Base-by-base conservation (phyloP, 2,888 invertebrate species). In the Acronicta psi region DNA sequence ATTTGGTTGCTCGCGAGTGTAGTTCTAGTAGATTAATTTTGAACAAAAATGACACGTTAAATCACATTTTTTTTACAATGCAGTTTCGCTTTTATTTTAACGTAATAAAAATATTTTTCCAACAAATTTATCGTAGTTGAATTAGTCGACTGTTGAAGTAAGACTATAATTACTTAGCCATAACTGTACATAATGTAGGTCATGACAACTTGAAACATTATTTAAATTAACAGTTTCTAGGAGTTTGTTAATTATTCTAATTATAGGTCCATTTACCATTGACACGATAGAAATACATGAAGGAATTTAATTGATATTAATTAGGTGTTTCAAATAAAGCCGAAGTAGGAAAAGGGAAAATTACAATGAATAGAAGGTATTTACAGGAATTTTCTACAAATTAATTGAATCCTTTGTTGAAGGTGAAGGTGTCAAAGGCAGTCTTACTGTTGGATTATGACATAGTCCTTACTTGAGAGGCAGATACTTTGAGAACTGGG, bases 171-270 rank as follows among this genome's bases (percentile, higher is more conserved):
- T 67, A 68, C 53, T 11, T 7, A 44, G 29, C 50, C 37, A 38
- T 54, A 64, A 54, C 51, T 46, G 47, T 9, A 51, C 59, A 46
- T 59, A 55, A 65, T 65, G 31, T 65, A 38, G 59, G 67, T 59
- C 51, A 70, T 23, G 45, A 42, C 47, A 67, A 40, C 65, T 70
- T 42, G 50, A 54, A 68, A 59, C 47, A 51, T 64, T 70, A 64
- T 70, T 70, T 44, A 70, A 59, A 54, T 65, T 65, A 59, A 68
- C 59, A 54, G 41, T 70, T 70, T 44, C 43, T 49, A 38, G 47
- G 41, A 69, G 25, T 63, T 44, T 45, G 41, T 51, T 65, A 50
- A 59, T 70, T 70, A 58, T 58, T 34, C 9, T 59, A 70, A 67
- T 59, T 46, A 34, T 20, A 37, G n/a, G 20, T 52, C 25, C 29